Base-by-base conservation (phyloP, 2,888 invertebrate species). In the Hypercompe scribonia region DNA sequence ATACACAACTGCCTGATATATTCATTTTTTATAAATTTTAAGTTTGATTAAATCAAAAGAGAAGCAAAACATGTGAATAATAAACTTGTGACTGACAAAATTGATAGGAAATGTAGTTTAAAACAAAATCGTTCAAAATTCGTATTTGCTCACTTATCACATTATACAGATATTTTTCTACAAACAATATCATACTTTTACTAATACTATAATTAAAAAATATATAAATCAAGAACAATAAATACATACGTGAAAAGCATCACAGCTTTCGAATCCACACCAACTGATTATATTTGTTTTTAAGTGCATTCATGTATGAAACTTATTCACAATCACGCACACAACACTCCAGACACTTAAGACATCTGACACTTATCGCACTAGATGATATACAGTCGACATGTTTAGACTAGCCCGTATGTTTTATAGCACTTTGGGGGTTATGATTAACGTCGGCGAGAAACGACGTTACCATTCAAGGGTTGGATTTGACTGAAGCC, bases 401-500 rank as follows among this genome's bases (percentile, higher is more conserved):
- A 81, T 80, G 76, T 71, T 84, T 78, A 33, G 68, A 77, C 67
- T 75, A 64, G 58, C 77, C 78, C 76, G 84, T 73, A 69, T 75
- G 65, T 75, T 73, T 71, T 74, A 75, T 75, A 78, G 71, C 79
- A 77, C 80, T 80, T 78, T 73, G 63, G 70, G 74, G 78, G 78
- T 81, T 83, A 83, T 78, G 74, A 78, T 80, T 73, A 70, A 79
- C 75, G 77, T 69, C 73, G 76, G 72, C 74, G 73, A 54, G 84
- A 78, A 70, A 86, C 90, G 90, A 83, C 88, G 81, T 82, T 77
- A 81, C 87, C 75, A 61, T 50, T 68, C 81, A 84, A 81, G 83
- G 86, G 85, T 84, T 82, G 80, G 87, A 80, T 81, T 82, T 81
- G 87, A 91, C 91, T 91, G 91, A 88, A 79, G 73, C 81, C 75